Evolutionary conservation across 2,888 invertebrate species (phyloP), one percentile per base, ranked within the genome.

Genomic region (Ypsolopha scabrella): DNA sequence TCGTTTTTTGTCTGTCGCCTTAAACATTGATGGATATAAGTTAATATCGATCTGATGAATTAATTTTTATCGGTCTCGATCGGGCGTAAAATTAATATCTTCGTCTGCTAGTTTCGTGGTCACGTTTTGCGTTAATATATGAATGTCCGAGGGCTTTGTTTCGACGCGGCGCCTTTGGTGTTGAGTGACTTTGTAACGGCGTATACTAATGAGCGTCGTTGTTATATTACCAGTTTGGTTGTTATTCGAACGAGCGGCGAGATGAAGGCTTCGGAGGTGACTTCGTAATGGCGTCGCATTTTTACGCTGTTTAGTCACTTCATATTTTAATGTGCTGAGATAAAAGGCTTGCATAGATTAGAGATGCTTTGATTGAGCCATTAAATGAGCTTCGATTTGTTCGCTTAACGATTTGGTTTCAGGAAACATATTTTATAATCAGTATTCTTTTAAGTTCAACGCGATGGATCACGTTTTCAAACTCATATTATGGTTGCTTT

Each of bases 61-160:
- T 81, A 83, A 85, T 83, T 80, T 77, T 77, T 75, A 83, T 81
- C 67, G 60, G 63, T 69, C 58, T 64, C 71, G 83, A 86, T 82
- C 78, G 80, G 74, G 80, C 80, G 81, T 80, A 75, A 85, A 86
- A 86, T 86, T 77, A 68, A 74, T 80, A 33, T 46, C 50, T 45
- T 66, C 67, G 70, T 72, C 69, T 75, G 74, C 72, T 71, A 75
- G 73, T 75, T 72, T 70, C 63, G 70, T 68, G 75, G 76, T 77
- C 79, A 74, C 75, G 69, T 77, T 75, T 70, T 65, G 75, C 70
- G 73, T 76, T 77, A 72, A 80, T 76, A 79, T 79, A 79, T 80
- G 74, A 77, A 80, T 78, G 76, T 75, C 73, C 75, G 4, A 76
- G 71, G 70, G 68, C 67, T 73, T 68, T 67, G 71, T 72, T 65